Evolutionary conservation across 2,113 vertebrate species (phyloP), one percentile per base, ranked within the genome.

Genomic region (Cyanoliseus patagonus): DNA sequence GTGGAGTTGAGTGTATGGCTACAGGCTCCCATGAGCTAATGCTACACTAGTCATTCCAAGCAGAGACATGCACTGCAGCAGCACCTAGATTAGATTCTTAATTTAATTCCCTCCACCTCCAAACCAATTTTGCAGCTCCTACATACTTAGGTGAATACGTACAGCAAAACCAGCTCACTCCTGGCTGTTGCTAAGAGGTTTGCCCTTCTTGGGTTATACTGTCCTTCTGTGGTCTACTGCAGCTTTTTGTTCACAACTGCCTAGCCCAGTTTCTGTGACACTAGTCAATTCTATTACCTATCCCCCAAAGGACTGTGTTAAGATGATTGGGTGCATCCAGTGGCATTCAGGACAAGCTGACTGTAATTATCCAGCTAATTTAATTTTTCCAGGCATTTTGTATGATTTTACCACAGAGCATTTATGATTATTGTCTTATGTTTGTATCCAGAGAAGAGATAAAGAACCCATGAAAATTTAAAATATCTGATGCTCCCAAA

Each of bases 311-410:
- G 42, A 53, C 82, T 59, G 8, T 5, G 6, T 44, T 49, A 69
- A 83, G 51, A 33, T 35, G 53, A 75, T 30, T 75, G 31, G 23
- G 33, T 59, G 72, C 30, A 78, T 37, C 59, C 62, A n/a, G 55
- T 53, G 49, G 30, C 37, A 37, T 47, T 72, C 52, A 75, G 87
- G 74, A 64, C 52, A 75, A 76, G 41, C 42, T 31, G 27, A 70
- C 63, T 64, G 44, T 42, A 84, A 83, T 69, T 70, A 70, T 47
- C 52, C 62, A 30, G 39, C 41, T 82, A 86, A 79, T 87, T 86
- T 63, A 64, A 78, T 84, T 95, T 94, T 92, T 68, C 41, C 79
- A 74, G 42, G 49, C 79, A 31, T 70, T 94, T 84, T 82, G 64
- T 35, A 5, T n/a, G 28, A 81, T 87, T 86, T 81, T 25, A 80